phyloP scores from a whole-genome alignment of 2,113 vertebrate genomes.

The Carlito syrichta region DNA sequence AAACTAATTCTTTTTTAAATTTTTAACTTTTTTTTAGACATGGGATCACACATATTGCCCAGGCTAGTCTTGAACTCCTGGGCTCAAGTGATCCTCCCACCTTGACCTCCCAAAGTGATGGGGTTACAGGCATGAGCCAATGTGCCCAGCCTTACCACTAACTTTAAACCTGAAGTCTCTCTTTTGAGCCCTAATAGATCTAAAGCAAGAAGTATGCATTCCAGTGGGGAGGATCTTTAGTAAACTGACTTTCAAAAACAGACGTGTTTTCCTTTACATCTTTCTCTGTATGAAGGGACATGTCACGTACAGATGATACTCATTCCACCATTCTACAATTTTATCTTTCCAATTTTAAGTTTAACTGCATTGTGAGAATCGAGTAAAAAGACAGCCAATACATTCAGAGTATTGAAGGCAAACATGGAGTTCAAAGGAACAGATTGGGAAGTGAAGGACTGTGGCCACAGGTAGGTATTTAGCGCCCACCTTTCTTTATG shows the following conservation, averaged over 20 bases:
- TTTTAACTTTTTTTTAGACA: too few species aligned
- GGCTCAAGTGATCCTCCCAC: too few species aligned
- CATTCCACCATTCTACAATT: background rate
- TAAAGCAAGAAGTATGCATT: background rate
- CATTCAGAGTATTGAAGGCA: constrained; percentile 35
- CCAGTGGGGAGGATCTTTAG: constrained; percentile 16
- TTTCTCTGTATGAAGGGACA: constrained; percentile 32
- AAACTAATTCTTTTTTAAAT: too few species aligned
- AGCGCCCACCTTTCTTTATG: background rate
- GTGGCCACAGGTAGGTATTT: background rate
- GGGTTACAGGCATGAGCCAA: too few species aligned
- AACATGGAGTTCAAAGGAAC: background rate
- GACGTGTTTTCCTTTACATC: constrained; percentile 29
- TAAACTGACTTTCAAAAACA: constrained; percentile 60
- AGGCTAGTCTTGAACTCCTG: too few species aligned
- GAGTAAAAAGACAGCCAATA: background rate
- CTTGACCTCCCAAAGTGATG: too few species aligned
- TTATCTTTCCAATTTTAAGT: constrained; percentile 44
- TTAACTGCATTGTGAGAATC: constrained; percentile 20
- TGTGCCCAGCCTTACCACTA: too few species aligned
- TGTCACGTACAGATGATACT: background rate
- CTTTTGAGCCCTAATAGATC: background rate
- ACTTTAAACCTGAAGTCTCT: constrained; percentile 17
- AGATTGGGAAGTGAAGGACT: background rate
- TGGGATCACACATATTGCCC: too few species aligned